Evolutionary conservation across 2,113 vertebrate genomes (phyloP).

Genomic region (Dasyprocta punctata): DNA sequence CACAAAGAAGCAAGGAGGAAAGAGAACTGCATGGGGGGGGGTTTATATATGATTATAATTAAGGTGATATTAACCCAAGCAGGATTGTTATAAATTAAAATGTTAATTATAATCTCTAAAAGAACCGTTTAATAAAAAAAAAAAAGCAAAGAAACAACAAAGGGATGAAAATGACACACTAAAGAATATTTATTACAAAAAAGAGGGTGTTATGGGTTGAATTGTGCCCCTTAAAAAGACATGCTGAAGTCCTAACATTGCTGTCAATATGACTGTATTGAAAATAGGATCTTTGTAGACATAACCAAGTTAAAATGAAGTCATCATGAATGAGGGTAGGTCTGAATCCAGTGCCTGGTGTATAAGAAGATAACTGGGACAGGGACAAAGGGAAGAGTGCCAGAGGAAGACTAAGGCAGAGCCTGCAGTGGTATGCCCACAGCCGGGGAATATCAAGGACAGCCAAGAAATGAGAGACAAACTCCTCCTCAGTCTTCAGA

Average conservation of each 20-base stretch:
- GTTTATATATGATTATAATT: background rate
- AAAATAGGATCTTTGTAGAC: background rate
- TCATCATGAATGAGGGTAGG: background rate
- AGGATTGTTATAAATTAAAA: background rate
- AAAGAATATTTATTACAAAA: background rate
- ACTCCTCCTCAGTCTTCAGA: background rate
- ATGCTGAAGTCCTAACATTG: background rate
- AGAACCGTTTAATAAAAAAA: background rate
- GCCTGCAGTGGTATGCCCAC: fast-evolving
- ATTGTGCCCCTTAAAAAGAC: background rate
- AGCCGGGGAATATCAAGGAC: background rate
- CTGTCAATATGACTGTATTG: background rate
- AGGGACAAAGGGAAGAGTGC: background rate
- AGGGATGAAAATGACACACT: background rate
- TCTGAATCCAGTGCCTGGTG: background rate
- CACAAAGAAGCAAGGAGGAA: background rate
- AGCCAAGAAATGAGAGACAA: background rate
- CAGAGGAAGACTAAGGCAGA: background rate
- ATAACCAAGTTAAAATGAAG: background rate
- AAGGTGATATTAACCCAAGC: background rate
- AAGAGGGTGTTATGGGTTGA: background rate
- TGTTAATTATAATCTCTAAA: background rate
- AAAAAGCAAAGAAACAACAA: background rate
- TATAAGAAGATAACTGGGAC: background rate
- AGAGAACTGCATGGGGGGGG: background rate